Conservation (phyloP, 2,888 invertebrate genomes). For the Pterostichus madidus region DNA sequence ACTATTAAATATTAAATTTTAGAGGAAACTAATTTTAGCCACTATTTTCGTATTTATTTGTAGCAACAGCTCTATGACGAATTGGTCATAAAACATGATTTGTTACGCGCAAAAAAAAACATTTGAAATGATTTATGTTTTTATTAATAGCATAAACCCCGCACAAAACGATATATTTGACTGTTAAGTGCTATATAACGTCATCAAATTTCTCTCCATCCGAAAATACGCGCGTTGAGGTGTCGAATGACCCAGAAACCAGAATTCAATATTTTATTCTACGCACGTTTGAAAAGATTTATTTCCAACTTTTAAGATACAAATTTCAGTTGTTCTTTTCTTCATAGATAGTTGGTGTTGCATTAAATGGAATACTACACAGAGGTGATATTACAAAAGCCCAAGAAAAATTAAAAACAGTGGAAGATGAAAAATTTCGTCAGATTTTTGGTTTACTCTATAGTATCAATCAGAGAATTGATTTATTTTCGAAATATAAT, state of each 20-base stretch:
- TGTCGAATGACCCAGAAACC: conserved; percentile 6
- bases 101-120: not conserved
- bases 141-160: conserved; percentile 14
- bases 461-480: conserved; percentile 83
- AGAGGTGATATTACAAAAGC: conserved; percentile 86
- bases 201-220: conserved; percentile 32
- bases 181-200: conserved; percentile 5
- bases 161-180: conserved; percentile 2
- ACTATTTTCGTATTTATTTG: no score
- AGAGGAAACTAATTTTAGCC: no score
- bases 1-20: no score
- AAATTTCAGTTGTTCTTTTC: not conserved
- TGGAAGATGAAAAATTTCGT: conserved; percentile 86
- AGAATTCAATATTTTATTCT: conserved; percentile 1
- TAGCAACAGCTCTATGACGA: no score
- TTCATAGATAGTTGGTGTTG: conserved; percentile 86
- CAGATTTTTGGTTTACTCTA: conserved; percentile 89
- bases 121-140: not conserved
- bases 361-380: conserved; percentile 87
- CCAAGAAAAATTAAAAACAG: conserved; percentile 83
- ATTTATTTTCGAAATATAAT: conserved; percentile 84
- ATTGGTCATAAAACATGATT: not conserved
- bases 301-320: not conserved
- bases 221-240: conserved; percentile 1
- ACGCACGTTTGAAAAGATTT: not conserved